A percentile compares a stretch with the other conserved stretches of the same genome.
Conservation (phyloP, 2,113 vertebrate species). For the Ageneiosus marmoratus region DNA sequence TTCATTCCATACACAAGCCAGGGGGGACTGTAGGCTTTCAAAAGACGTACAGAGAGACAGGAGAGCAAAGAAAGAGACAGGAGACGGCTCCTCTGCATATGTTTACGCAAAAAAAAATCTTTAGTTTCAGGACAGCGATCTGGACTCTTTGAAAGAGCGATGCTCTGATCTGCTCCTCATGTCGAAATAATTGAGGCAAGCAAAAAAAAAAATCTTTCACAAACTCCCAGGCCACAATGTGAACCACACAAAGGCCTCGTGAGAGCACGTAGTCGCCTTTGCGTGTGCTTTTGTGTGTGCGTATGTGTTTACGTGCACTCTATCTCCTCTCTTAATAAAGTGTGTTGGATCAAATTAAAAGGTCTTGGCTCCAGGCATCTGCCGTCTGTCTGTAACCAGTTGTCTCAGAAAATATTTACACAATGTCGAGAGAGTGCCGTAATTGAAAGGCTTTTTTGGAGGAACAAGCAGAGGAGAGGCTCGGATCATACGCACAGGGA, state of each 20-base stretch:
- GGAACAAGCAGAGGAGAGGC: conserved; percentile 64
- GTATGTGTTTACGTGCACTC: conserved; percentile 43
- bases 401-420: conserved; percentile 84
- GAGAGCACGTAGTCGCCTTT: conserved; percentile 29
- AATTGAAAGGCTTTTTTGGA: conserved; percentile 75
- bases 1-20: conserved; percentile 81
- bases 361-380: conserved; percentile 61
- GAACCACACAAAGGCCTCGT: conserved; percentile 54
- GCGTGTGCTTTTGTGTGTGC: conserved; percentile 10
- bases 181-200: conserved; percentile 73
- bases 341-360: conserved; percentile 65
- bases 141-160: conserved; percentile 73
- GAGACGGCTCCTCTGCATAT: conserved; percentile 72
- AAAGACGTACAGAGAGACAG: conserved; percentile 53
- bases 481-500: conserved; percentile 65
- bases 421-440: conserved; percentile 73
- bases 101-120: conserved; percentile 77
- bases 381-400: conserved; percentile 73
- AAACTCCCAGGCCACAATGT: conserved; percentile 69
- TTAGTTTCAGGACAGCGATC: conserved; percentile 70
- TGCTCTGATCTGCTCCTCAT: conserved; percentile 68
- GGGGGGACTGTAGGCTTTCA: conserved; percentile 73
- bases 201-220: conserved; percentile 69
- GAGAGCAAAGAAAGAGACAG: conserved; percentile 59
- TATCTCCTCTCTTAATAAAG: conserved; percentile 63